Conservation (phyloP, 2,888 invertebrate species). For the Lasioglossum morio region DNA sequence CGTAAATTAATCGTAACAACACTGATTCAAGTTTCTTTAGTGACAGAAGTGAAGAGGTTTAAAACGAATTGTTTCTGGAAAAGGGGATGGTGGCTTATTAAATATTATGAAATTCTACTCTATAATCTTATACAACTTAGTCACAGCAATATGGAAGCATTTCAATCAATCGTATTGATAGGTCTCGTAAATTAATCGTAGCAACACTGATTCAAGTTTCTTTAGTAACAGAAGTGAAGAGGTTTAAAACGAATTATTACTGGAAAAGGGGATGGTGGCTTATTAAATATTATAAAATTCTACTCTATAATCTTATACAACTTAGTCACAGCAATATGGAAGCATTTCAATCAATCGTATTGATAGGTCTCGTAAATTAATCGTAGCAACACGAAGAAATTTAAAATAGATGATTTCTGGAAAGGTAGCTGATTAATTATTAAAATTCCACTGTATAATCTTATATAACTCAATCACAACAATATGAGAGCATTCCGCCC, state of each 20-base stretch:
- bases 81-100: too few species aligned
- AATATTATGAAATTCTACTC: too few species aligned
- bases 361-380: neutral
- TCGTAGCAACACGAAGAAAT: neutral
- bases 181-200: slow-evolving; percentile 8
- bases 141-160: too few species aligned
- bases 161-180: neutral
- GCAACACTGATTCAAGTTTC: neutral
- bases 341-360: neutral
- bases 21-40: neutral
- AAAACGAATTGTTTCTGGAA: neutral
- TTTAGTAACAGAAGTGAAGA: neutral
- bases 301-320: too few species aligned
- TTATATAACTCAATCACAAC: neutral
- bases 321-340: neutral
- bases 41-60: neutral
- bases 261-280: neutral
- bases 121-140: too few species aligned
- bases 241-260: neutral
- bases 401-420: neutral
- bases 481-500: neutral
- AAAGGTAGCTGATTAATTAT: neutral
- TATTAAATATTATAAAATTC: neutral
- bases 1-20: slow-evolving; percentile 1
- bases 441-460: too few species aligned